Evolutionary conservation across 2,888 invertebrate species (phyloP).

Genomic region (Pristionchus arcanus): DNA sequence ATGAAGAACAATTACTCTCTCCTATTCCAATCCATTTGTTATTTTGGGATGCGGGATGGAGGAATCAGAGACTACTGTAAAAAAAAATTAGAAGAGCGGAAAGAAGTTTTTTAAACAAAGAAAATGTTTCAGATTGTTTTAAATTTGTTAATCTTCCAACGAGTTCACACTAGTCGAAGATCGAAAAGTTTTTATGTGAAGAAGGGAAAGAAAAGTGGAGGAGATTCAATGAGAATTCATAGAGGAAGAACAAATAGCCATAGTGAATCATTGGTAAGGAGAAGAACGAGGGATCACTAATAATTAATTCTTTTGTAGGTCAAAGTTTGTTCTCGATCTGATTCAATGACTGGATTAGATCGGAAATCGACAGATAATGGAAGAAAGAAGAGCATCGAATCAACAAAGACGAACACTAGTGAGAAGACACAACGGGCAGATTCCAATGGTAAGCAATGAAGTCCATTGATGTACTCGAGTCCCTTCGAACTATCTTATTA

Average conservation of each 20-base stretch:
- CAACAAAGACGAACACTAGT: slow-evolving; percentile 31
- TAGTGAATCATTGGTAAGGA: slow-evolving; percentile 1
- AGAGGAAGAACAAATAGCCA: slow-evolving; percentile 59
- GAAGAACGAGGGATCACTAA: background rate
- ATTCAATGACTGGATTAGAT: slow-evolving; percentile 6
- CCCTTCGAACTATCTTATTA: background rate
- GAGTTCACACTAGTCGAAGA: slow-evolving; percentile 70
- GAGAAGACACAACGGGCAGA: slow-evolving; percentile 22
- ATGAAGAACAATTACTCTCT: background rate
- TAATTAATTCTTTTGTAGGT: background rate
- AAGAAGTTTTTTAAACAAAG: too few relatives aligned
- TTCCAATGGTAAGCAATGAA: background rate
- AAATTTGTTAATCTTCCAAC: slow-evolving; percentile 75
- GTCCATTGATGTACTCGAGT: background rate
- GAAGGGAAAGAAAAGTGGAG: slow-evolving; percentile 61
- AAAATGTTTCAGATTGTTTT: slow-evolving; percentile 65
- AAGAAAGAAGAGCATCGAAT: slow-evolving; percentile 12
- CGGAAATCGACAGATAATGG: background rate
- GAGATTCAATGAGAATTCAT: slow-evolving; percentile 71
- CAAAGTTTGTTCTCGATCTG: slow-evolving; percentile 3
- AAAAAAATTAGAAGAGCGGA: background rate
- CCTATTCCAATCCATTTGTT: background rate
- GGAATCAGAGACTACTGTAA: background rate
- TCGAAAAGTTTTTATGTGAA: slow-evolving; percentile 60
- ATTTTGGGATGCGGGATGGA: background rate